Evolutionary conservation across 2,888 invertebrate species (phyloP).

Genomic region (Branchellion lobata): DNA sequence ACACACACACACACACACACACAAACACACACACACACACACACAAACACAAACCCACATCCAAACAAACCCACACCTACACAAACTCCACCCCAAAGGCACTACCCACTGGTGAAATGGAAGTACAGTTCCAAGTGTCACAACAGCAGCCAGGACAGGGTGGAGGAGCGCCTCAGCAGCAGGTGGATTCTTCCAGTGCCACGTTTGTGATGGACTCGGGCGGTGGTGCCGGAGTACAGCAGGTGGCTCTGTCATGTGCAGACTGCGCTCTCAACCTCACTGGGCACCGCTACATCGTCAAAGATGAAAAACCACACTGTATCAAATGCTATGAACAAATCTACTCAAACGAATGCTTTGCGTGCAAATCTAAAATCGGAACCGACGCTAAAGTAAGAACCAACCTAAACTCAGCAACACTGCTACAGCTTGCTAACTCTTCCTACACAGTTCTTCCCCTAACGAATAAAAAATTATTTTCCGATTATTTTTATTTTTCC

Average conservation of each 20-base stretch:
- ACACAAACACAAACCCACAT: too few relatives aligned
- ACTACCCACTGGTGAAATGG: not conserved
- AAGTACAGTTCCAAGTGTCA: conserved; percentile 2
- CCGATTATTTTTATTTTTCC: too few relatives aligned
- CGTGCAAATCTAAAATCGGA: conserved; percentile 40
- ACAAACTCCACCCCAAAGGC: too few relatives aligned
- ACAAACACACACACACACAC: too few relatives aligned
- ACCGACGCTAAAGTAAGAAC: conserved; percentile 39
- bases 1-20: too few relatives aligned
- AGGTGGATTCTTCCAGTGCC: not conserved
- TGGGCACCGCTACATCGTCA: conserved; percentile 42
- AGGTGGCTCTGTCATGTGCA: conserved; percentile 30
- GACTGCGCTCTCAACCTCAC: conserved; percentile 44
- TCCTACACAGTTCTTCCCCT: not conserved
- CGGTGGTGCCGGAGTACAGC: conserved; percentile 41
- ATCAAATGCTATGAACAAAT: conserved; percentile 43
- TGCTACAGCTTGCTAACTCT: not conserved
- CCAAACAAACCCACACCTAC: too few relatives aligned
- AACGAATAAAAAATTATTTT: not conserved
- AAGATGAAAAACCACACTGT: conserved; percentile 44
- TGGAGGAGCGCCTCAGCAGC: not conserved
- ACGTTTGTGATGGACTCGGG: conserved; percentile 39
- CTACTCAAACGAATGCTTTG: conserved; percentile 38
- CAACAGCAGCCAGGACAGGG: not conserved
- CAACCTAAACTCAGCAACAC: not conserved